Base-by-base conservation (phyloP, 1,140 invertebrate genomes). In the Drosophila gunungcola region DNA sequence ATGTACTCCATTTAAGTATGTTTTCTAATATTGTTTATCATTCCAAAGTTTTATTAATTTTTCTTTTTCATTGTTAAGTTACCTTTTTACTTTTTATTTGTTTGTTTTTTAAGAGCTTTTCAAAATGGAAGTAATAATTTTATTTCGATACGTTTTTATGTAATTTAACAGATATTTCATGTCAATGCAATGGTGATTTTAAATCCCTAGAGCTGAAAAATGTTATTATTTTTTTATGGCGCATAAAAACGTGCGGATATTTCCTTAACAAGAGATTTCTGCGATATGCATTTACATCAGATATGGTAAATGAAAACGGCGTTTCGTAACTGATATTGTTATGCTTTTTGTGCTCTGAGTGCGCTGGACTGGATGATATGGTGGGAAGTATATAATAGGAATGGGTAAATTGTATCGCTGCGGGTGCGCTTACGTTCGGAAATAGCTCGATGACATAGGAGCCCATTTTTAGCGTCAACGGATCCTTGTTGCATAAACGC, bases 401-500 rank as follows among this genome's bases (percentile, higher is more conserved):
- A 11, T 16, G 27, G n/a, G 49, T n/a, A 45, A 36, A 41, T 41
- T 51, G 43, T 62, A 48, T 49, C 12, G 12, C 29, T 32, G 45
- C 16, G 38, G 16, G 29, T 63, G 76, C 91, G 74, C 91, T 91
- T 92, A 92, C 95, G 91, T 96, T 96, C 64, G 96, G 96, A 92
- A 96, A 96, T 45, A 96, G 93, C 77, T 96, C 96, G 48, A 96
- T 94, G 72, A 96, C 95, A 92, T 96, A 96, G 29, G 96, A 96
- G 80, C 98, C 97, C 93, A 98, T 98, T 93, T 99, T 99, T 43
- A 99, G 94, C 13, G 98, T 98, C 58, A 99, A 95, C 13, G 99
- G 99, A 94, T 99, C 99, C 93, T 99, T 99, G 94, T 99, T 99
- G 94, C 99, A 99, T 54, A 99, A 94, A 53, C 96, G 94, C 36